Conservation (phyloP, 2,113 vertebrate species). For the Cricetomys ansorgei region DNA sequence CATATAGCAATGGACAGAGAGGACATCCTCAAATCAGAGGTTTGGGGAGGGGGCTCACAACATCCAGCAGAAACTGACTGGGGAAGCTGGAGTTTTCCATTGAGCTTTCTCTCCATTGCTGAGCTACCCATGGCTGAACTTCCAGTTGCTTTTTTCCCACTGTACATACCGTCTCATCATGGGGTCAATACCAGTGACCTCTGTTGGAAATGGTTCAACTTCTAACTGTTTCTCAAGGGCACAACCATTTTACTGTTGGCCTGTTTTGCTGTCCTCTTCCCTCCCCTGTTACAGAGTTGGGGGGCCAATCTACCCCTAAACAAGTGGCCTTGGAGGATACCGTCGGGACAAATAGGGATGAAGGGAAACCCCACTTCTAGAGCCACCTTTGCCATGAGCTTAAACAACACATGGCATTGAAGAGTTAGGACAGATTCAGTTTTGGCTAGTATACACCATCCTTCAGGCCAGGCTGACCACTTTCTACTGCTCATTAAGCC, state of each 20-base stretch:
- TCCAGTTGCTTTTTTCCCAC: not conserved
- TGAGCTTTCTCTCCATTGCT: not conserved
- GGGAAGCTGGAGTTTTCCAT: no score
- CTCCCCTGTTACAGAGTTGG: not conserved
- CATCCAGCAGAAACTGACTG: not conserved
- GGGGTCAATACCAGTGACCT: not conserved
- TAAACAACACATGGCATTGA: not conserved
- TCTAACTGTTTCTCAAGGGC: not conserved
- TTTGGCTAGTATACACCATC: not conserved
- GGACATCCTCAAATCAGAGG: no score
- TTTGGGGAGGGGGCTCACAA: not conserved
- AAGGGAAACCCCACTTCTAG: not conserved
- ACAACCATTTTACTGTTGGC: not conserved
- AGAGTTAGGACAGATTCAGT: not conserved
- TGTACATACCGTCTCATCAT: not conserved
- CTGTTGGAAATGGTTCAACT: not conserved
- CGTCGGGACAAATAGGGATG: not conserved
- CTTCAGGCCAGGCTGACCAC: not conserved
- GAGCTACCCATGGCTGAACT: not conserved
- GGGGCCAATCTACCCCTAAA: not conserved
- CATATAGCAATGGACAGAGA: not conserved
- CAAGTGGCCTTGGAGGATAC: not conserved
- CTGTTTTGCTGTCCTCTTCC: not conserved
- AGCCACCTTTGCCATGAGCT: not conserved
- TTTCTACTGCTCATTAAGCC: fast-evolving